These are phyloP conservation scores for Chymomyza caudatula DNA, from an alignment of 2,888 invertebrate genomes.

Conservation along the genomic window DNA sequence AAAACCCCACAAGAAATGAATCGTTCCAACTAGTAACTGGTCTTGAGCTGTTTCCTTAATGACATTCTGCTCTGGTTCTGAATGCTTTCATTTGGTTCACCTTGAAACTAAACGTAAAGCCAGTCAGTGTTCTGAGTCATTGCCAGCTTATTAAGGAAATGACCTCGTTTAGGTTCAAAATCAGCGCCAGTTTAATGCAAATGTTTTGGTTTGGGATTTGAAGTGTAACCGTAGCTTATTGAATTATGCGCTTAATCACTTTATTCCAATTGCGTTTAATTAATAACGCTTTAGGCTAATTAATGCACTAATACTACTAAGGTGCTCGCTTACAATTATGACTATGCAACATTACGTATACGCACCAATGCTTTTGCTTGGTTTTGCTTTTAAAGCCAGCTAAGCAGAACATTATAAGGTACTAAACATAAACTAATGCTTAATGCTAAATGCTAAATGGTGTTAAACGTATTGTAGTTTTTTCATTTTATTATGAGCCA, in stretches of 20 bases:
- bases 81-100: neutral
- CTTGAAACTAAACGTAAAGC: neutral
- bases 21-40: too few species aligned
- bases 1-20: neutral
- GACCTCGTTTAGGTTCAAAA: conserved; percentile 29
- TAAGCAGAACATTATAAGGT: conserved; percentile 24
- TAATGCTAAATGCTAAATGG: conserved; percentile 39
- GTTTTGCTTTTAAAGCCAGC: conserved; percentile 3
- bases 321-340: conserved; percentile 1
- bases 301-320: conserved; percentile 2
- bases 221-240: neutral
- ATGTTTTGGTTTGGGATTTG: neutral
- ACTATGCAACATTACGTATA: conserved; percentile 32
- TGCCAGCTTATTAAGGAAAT: conserved; percentile 18
- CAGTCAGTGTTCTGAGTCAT: conserved; percentile 34
- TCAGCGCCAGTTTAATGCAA: neutral
- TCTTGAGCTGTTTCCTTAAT: neutral
- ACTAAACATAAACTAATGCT: neutral
- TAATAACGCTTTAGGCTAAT: conserved; percentile 12
- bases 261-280: conserved; percentile 21
- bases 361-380: conserved; percentile 46
- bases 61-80: neutral
- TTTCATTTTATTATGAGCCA: neutral
- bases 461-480: conserved; percentile 39
- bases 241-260: conserved; percentile 21